Evolutionary conservation across 2,113 vertebrate genomes (phyloP), one percentile per base, ranked within the genome.

Genomic region (Istiophorus platypterus): DNA sequence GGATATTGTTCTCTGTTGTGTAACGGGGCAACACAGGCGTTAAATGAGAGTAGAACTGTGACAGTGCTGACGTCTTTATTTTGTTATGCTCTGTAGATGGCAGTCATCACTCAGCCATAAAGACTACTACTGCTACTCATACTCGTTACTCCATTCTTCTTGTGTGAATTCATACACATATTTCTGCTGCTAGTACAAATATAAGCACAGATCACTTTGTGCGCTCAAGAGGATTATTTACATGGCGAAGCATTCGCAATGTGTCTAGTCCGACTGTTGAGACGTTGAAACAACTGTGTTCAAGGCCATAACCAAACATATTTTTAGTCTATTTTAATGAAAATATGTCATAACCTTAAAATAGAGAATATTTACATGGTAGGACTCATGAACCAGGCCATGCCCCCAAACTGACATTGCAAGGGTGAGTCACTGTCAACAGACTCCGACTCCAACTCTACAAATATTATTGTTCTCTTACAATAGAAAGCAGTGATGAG

Each of bases 351-450:
- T 4, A 5, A 2, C 18, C 29, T 8, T 13, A 22, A 1, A 3
- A 41, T 39, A 17, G 13, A 3, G 9, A 22, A 15, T 62, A 41
- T 58, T 51, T 70, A 37, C 14, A 41, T 17, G 2, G 15, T 5
- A 15, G 14, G 24, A 27, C 22, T 71, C 51, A 29, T 10, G n/a
- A 65, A 26, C 12, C 20, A 24, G 8, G 0, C 1, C 42, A 1
- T 17, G 54, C 56, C 47, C 69, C 20, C 67, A 51, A 20, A 41
- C 45, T 17, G 39, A 64, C 51, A 47, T 1, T 13, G 31, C 34
- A 71, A 64, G 17, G 68, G 18, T 24, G 79, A 90, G 45, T 91
- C 84, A 82, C 51, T 41, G 42, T 11, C 49, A 29, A 52, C 51
- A 2, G 26, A 66, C 49, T 82, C 39, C 65, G 67, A 9, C 17